phyloP scores from a whole-genome alignment of 2,113 vertebrate species.

The Ciconia boyciana region DNA sequence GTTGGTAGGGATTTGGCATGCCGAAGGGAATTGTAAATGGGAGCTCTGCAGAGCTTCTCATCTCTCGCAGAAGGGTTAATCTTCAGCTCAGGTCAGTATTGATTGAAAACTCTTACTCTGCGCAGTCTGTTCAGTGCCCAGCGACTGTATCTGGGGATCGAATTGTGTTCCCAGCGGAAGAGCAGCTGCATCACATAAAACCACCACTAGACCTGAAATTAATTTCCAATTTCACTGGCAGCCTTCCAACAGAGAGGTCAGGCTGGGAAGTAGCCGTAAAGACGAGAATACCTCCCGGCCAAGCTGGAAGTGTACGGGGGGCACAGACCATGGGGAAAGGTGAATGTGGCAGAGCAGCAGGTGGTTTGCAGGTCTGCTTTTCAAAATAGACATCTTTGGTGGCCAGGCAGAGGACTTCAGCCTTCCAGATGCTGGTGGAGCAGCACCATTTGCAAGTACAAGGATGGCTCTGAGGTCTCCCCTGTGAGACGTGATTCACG shows the following conservation, averaged over 20 bases:
- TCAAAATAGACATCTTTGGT: background rate
- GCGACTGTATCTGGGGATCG: background rate
- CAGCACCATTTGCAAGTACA: background rate
- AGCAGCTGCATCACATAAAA: background rate
- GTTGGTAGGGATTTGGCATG: background rate
- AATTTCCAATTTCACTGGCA: background rate
- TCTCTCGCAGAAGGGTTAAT: background rate
- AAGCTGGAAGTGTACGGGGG: accelerated
- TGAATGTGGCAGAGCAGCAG: background rate
- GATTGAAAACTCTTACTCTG: background rate
- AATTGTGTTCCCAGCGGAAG: background rate
- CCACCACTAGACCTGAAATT: background rate
- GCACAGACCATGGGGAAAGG: background rate
- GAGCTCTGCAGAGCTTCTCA: background rate
- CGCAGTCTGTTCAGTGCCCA: background rate
- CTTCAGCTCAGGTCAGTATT: background rate
- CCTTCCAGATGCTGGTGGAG: background rate
- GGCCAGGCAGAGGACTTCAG: background rate
- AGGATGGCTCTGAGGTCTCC: background rate
- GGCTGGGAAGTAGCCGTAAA: background rate
- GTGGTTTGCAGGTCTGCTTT: background rate
- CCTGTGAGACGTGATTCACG: background rate
- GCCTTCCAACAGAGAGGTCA: background rate
- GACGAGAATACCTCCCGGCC: background rate
- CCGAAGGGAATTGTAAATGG: background rate